Evolutionary conservation across 2,888 invertebrate genomes (phyloP).

Genomic region (Microdon myrmicae): DNA sequence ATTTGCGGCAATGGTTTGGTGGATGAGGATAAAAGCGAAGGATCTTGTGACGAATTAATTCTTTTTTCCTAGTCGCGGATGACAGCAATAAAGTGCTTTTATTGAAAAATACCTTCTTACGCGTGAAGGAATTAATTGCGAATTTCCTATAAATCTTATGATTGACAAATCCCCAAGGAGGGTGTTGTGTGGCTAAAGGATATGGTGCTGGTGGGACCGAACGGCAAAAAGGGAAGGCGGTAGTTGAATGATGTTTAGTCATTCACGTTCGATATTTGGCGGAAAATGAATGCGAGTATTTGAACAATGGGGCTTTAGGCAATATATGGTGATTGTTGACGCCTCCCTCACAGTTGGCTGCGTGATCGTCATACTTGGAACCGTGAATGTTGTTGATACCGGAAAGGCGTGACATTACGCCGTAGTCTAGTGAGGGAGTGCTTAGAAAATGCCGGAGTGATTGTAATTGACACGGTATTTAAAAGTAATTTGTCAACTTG

Average conservation of each 20-base stretch:
- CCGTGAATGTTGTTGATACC: no score
- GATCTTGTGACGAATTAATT: background rate
- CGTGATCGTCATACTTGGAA: no score
- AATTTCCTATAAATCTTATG: slow-evolving; percentile 21
- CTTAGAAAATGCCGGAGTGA: no score
- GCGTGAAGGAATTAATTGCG: slow-evolving; percentile 35
- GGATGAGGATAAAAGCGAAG: background rate
- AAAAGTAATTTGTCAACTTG: no score
- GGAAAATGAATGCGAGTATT: background rate
- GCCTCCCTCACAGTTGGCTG: no score
- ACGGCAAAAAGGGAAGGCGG: slow-evolving; percentile 1
- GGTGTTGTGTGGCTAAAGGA: no score
- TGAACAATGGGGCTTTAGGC: no score
- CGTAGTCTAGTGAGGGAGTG: no score
- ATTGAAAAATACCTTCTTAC: slow-evolving; percentile 41
- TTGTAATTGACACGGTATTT: no score
- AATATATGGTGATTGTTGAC: no score
- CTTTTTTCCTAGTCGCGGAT: slow-evolving; percentile 25
- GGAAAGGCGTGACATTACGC: no score
- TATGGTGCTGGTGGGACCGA: slow-evolving; percentile 1
- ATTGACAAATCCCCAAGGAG: no score
- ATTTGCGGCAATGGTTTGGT: slow-evolving; percentile 44
- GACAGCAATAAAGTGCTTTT: slow-evolving; percentile 17
- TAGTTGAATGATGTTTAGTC: slow-evolving; percentile 23
- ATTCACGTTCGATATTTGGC: slow-evolving; percentile 9